Conservation (phyloP, 1,140 invertebrate species). For the Drosophila sechellia region DNA sequence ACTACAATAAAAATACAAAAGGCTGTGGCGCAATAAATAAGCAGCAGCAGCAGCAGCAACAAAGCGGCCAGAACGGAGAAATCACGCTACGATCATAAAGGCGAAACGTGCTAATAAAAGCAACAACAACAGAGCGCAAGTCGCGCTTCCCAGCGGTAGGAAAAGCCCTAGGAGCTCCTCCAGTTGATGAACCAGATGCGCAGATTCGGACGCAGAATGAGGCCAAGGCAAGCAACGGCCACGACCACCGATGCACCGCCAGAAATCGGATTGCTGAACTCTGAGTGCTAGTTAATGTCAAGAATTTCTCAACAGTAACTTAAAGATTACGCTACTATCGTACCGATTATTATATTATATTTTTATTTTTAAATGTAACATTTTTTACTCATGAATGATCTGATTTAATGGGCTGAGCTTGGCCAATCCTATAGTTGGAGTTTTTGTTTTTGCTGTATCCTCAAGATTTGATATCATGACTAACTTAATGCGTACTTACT, state of each 20-base stretch:
- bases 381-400: not conserved
- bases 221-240: constrained; percentile 69
- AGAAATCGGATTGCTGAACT: constrained; percentile 7
- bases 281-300: not conserved
- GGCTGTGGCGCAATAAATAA: constrained; percentile 69
- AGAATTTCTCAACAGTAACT: too few species aligned
- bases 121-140: constrained; percentile 38
- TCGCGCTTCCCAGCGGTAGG: constrained; percentile 21
- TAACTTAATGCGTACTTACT: not conserved
- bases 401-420: not conserved
- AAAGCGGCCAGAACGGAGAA: constrained; percentile 57
- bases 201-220: constrained; percentile 45
- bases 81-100: constrained; percentile 79
- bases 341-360: too few species aligned
- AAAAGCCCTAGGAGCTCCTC: constrained; percentile 27
- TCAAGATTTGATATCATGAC: not conserved
- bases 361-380: not conserved
- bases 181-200: constrained; percentile 2
- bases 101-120: constrained; percentile 78
- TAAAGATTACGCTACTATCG: too few species aligned
- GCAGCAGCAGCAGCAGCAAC: constrained; percentile 31
- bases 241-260: constrained; percentile 20
- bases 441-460: not conserved
- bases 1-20: constrained; percentile 64
- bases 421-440: too few species aligned